phyloP scores from a whole-genome alignment of 1,140 invertebrate species.

The Saccostrea glomerata region DNA sequence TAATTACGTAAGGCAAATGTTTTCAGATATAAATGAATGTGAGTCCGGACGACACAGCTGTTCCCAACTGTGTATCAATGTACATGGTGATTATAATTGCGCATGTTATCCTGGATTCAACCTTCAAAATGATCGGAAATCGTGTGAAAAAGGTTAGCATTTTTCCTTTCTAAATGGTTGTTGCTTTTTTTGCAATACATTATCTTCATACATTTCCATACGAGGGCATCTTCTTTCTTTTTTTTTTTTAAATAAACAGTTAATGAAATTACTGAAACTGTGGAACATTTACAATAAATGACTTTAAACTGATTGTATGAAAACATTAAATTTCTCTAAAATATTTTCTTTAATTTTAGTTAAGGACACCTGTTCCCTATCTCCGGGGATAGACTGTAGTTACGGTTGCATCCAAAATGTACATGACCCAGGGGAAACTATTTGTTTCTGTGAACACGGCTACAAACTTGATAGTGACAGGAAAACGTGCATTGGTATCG shows the following conservation, averaged over 20 bases:
- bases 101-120: conserved; percentile 47
- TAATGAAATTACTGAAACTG: not conserved
- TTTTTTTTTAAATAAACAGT: no score
- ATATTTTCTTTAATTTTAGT: not conserved
- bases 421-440: not conserved
- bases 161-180: not conserved
- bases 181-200: no score
- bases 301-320: not conserved
- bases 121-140: conserved; percentile 45
- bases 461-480: not conserved
- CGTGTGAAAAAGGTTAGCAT: conserved; percentile 31
- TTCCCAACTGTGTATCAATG: conserved; percentile 49
- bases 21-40: conserved; percentile 57
- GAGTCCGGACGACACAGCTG: conserved; percentile 15
- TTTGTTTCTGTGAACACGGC: not conserved
- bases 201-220: no score
- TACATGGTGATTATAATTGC: conserved; percentile 52
- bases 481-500: not conserved
- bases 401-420: not conserved
- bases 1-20: no score
- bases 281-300: not conserved
- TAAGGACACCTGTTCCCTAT: not conserved
- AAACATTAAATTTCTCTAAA: not conserved
- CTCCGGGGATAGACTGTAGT: not conserved
- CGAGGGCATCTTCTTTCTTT: no score